phyloP scores from a whole-genome alignment of 2,113 vertebrate genomes.

The Chaetodon trifascialis region DNA sequence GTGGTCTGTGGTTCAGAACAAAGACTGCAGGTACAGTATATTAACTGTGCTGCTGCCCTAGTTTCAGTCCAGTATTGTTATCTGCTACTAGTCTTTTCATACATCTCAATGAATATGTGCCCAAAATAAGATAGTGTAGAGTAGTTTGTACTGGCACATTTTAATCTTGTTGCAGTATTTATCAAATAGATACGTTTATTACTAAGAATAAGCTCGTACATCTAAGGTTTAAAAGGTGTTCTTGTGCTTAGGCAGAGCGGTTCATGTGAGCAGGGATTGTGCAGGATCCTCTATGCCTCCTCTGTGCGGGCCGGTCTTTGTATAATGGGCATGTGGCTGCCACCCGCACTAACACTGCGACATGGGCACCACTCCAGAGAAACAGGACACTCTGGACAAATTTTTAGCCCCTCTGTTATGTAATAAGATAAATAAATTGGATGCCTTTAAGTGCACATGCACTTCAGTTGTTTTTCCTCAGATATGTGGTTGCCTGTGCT shows the following conservation, averaged over 20 bases:
- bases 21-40: neutral
- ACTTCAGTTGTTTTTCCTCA: neutral
- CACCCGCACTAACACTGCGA: conserved; percentile 20
- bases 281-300: conserved; percentile 6
- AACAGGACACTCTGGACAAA: neutral
- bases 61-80: conserved; percentile 7
- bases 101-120: neutral
- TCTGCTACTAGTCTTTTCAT: neutral
- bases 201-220: neutral
- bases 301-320: conserved; percentile 14
- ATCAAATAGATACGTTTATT: neutral
- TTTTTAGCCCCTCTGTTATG: neutral
- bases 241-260: neutral
- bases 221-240: neutral
- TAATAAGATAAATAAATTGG: conserved; percentile 6
- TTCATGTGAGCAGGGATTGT: neutral
- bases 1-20: neutral
- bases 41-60: conserved; percentile 28
- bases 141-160: neutral
- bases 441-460: neutral
- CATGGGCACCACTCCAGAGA: conserved; percentile 20
- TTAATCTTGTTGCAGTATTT: neutral
- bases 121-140: neutral
- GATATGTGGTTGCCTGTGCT: neutral
- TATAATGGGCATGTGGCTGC: conserved; percentile 34